Evolutionary conservation across 2,888 invertebrate genomes (phyloP), one percentile per base, ranked within the genome.

Genomic region (Liodrosophila aerea): DNA sequence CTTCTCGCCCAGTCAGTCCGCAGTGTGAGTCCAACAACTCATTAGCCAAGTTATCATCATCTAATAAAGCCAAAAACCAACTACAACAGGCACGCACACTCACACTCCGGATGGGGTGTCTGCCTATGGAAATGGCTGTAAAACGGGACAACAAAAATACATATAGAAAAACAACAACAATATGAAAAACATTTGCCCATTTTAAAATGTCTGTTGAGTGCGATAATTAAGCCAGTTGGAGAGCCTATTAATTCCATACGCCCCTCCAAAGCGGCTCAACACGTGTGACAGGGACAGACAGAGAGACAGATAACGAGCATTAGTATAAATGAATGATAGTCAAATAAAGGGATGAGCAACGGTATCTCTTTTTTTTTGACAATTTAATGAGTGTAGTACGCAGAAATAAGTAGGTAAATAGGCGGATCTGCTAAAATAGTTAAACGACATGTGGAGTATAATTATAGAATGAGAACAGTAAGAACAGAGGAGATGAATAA

Each of bases 31-130:
- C 72, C 57, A 62, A 39, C 80, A 80, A 67, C 84, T 83, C 84
- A 83, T 81, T 81, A 81, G 81, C 77, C 77, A 81, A 70, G 81
- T 75, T 81, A 81, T 81, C 77, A 83, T 77, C 75, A 83, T 67
- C 84, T 81, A 73, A 83, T 83, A 75, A 80, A 83, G 69, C 66
- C 40, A 58, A 44, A 31, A 56, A 8, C 29, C 57, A 58, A 34
- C 61, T 63, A 59, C 60, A 64, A 57, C 73, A 58, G 62, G 58
- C 61, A 60, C 76, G 52, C 57, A 50, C 31, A 70, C 30, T 22
- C 22, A 5, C 22, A 22, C 53, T 53, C 31, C 57, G 45, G 53
- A 58, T 60, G n/a, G n/a, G n/a, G n/a, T n/a, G n/a, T n/a, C n/a
- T n/a, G n/a, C n/a, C n/a, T n/a, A n/a, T n/a, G 68, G 58, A 50